Base-by-base conservation (phyloP, 2,888 invertebrate species). In the Laspeyria flexula region DNA sequence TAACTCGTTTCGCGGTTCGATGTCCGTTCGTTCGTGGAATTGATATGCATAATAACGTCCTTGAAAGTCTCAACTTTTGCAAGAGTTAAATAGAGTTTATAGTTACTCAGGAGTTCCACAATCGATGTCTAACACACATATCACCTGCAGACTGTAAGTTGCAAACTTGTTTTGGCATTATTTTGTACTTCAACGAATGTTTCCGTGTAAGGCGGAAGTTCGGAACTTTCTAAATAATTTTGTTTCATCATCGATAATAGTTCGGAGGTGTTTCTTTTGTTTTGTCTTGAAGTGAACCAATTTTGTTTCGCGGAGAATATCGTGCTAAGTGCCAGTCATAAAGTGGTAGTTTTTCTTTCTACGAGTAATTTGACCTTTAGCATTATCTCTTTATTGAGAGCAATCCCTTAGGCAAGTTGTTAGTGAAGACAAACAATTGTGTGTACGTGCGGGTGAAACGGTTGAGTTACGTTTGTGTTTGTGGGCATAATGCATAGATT, bases 1-100 rank as follows among this genome's bases (percentile, higher is more conserved):
- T 91, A 92, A 92, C 91, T 85, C 87, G 90, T 87, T 89, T 77
- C 81, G 84, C 88, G 84, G 91, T 92, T 91, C 90, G 91, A 90
- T 89, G 91, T 83, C 90, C 91, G 89, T 84, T 82, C 78, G 73
- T 87, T 86, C 83, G 78, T 82, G 86, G 88, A 88, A 90, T 86
- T 88, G 80, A 90, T 91, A 89, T 90, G 89, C 86, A 89, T 88
- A 88, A 86, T 83, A 79, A 64, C 81, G 87, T 85, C 87, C 88
- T 89, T 86, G 85, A 81, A 81, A 76, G 71, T 82, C 66, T 77
- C 57, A 80, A 81, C 67, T 81, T 83, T 79, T 77, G 78, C 79
- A 68, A 81, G 73, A 81, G 73, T 83, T 79, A 55, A 76, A 71
- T 75, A 68, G 75, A 77, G 79, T 75, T 79, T 71, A 68, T 71